phyloP scores from a whole-genome alignment of 2,113 vertebrate genomes.

The Accipiter cooperii region DNA sequence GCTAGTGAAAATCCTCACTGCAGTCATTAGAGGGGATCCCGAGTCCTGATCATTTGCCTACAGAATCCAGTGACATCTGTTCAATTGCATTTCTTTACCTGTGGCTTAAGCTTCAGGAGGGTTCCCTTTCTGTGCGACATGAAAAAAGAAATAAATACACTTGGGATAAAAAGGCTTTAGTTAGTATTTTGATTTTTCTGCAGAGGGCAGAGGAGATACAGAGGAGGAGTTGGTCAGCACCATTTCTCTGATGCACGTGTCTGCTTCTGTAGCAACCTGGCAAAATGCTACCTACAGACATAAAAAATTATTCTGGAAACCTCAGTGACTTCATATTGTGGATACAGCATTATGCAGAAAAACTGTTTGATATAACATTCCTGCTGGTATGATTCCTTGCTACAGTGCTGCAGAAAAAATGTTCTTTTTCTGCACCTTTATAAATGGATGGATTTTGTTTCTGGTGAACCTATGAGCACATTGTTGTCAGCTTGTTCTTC shows the following conservation, averaged over 20 bases:
- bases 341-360: neutral
- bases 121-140: neutral
- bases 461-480: neutral
- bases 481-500: neutral
- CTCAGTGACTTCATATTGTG: neutral
- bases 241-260: neutral
- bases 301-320: neutral
- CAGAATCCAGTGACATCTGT: neutral
- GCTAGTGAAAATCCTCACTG: neutral
- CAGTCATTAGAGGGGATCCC: neutral
- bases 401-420: neutral
- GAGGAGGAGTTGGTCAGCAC: neutral
- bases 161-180: neutral
- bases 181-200: neutral
- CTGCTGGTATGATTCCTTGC: neutral
- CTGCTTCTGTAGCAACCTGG: neutral
- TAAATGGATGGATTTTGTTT: neutral
- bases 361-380: neutral
- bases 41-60: neutral
- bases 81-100: neutral
- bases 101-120: neutral
- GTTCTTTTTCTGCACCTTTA: neutral
- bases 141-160: neutral
- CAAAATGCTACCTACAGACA: neutral
- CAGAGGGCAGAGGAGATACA: neutral